Base-by-base conservation (phyloP, 1,140 invertebrate species). In the Cyrtorhinus lividipennis region DNA sequence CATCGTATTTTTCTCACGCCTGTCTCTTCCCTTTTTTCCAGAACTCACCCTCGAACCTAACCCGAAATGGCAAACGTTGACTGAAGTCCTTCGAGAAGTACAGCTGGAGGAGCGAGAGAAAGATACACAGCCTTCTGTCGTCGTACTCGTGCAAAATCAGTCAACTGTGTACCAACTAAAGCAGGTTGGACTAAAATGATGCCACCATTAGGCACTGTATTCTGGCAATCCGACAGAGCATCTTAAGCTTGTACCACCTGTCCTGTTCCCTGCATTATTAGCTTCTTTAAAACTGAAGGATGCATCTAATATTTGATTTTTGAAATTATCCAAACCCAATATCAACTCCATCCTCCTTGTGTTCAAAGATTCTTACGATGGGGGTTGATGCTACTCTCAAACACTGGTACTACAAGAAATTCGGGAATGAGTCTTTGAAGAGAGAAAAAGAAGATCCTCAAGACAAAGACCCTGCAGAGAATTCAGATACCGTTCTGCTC, bases 41-140 rank as follows among this genome's bases (percentile, higher is more conserved):
- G 85, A 86, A 75, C 80, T 90, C 57, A 79, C 83, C 61, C 85
- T 91, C 38, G 92, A 97, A 77, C 75, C 81, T 22, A 88, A 85
- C 74, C 90, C 92, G 12, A 97, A 98, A 76, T 97, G 94, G 93
- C 76, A 81, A 68, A 83, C 83, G 20, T 73, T 95, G 10, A 80
- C 74, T 53, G 89, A 93, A 75, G 79, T 93, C 64, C 72, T 95
- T n/a, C 72, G 78, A 64, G 91, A 94, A 77, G 89, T 95, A 68
- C 82, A 83, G 56, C 23, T 65, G 46, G 25, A 62, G 10, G n/a
- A 57, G 2, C 22, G 13, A 24, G 24, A 30, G n/a, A 72, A 78
- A 63, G 90, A 94, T 77, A 88, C 93, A 68, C 82, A 83, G 48
- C 24, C 64, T 25, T 65, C 67, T 69, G 79, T 95, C 66, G 72